phyloP scores from a whole-genome alignment of 2,888 invertebrate species.

The Hyposoter didymator region DNA sequence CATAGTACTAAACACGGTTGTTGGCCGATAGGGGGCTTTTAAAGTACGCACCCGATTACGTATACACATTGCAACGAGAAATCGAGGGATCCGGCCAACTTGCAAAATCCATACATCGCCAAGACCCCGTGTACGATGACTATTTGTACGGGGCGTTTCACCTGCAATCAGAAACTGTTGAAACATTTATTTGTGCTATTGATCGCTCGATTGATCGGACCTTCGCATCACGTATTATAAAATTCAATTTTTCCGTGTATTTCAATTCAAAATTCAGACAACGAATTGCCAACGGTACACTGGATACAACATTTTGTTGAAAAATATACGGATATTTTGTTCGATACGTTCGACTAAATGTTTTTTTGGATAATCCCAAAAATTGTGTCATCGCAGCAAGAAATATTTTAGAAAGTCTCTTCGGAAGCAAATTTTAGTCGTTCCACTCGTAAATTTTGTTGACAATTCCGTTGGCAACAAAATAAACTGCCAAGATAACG shows the following conservation, averaged over 20 bases:
- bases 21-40: constrained; percentile 19
- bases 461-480: too few relatives aligned
- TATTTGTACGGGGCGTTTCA: not conserved
- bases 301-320: too few relatives aligned
- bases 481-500: too few relatives aligned
- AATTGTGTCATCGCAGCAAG: too few relatives aligned
- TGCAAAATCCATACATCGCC: constrained; percentile 34
- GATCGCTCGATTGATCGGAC: not conserved
- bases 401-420: too few relatives aligned
- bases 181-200: not conserved
- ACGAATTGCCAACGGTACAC: too few relatives aligned
- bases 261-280: too few relatives aligned
- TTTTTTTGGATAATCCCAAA: too few relatives aligned
- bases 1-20: constrained; percentile 19
- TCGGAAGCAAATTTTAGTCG: too few relatives aligned
- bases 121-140: not conserved
- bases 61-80: constrained; percentile 44
- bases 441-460: too few relatives aligned
- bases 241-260: not conserved
- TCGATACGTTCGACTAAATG: too few relatives aligned
- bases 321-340: too few relatives aligned
- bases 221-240: not conserved
- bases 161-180: not conserved
- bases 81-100: constrained; percentile 32
- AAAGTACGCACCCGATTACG: constrained; percentile 13